These are phyloP conservation scores for Eremobia ochroleuca DNA, from an alignment of 2,888 invertebrate species.

Conservation along the genomic window DNA sequence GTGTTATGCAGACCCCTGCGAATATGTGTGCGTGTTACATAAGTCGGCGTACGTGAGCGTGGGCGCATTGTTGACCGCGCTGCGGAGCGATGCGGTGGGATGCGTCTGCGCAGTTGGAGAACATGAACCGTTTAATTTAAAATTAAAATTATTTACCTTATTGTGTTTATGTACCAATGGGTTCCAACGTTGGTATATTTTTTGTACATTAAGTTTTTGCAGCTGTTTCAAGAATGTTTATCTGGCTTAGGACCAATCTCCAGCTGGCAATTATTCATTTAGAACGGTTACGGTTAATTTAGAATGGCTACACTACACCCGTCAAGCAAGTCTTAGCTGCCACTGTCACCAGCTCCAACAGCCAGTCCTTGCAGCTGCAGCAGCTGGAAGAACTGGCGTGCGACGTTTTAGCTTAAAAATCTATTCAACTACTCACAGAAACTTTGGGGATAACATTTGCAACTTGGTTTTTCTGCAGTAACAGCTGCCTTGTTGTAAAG, in stretches of 20 bases:
- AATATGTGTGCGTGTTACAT: constrained; percentile 53
- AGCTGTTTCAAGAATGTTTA: neutral
- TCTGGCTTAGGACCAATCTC: neutral
- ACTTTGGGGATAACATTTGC: neutral
- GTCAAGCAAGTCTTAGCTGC: neutral
- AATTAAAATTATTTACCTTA: neutral
- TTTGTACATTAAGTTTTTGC: neutral
- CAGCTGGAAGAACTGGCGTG: neutral
- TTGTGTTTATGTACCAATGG: neutral
- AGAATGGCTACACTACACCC: no score
- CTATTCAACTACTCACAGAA: neutral
- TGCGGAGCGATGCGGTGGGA: constrained; percentile 19
- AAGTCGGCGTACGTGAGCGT: constrained; percentile 73
- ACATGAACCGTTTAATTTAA: neutral
- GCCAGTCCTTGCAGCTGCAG: no score
- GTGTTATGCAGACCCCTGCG: constrained; percentile 60
- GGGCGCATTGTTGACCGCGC: constrained; percentile 60
- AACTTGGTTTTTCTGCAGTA: neutral
- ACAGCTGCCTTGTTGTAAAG: neutral
- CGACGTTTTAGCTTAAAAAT: neutral
- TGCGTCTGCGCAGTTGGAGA: neutral
- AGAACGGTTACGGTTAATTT: no score
- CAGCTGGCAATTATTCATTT: no score
- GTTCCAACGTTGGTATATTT: neutral
- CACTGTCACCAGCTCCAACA: neutral